Evolutionary conservation across 1,140 invertebrate genomes (phyloP).

Genomic region (Onthophagus taurus): DNA sequence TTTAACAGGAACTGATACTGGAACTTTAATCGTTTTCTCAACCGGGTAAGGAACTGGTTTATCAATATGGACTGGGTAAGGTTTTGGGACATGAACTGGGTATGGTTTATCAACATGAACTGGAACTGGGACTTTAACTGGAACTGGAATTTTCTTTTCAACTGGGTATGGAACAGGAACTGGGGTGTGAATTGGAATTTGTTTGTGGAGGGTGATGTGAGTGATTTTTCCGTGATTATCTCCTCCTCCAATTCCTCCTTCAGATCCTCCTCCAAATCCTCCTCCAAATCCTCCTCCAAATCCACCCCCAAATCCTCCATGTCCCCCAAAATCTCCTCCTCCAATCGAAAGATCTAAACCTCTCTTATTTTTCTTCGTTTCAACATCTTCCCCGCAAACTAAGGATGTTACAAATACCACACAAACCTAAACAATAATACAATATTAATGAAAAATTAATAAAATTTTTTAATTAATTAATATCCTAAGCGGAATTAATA

Average conservation of each 20-base stretch:
- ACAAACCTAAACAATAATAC: slow-evolving; percentile 9
- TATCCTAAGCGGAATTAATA: too few relatives aligned
- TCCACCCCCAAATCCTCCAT: slow-evolving; percentile 8
- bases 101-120: slow-evolving; percentile 37
- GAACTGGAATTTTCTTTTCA: slow-evolving; percentile 23
- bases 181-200: slow-evolving; percentile 23
- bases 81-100: slow-evolving; percentile 43
- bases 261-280: slow-evolving; percentile 7
- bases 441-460: too few relatives aligned
- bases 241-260: slow-evolving; percentile 14
- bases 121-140: slow-evolving; percentile 27
- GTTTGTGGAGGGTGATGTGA: slow-evolving; percentile 16
- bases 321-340: background rate
- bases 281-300: slow-evolving; percentile 11
- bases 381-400: slow-evolving; percentile 2
- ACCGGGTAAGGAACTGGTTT: slow-evolving; percentile 48
- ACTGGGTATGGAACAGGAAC: slow-evolving; percentile 26
- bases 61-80: slow-evolving; percentile 50
- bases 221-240: slow-evolving; percentile 17
- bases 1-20: slow-evolving; percentile 43
- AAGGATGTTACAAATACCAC: background rate
- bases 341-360: slow-evolving; percentile 4
- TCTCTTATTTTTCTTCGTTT: slow-evolving; percentile 7
- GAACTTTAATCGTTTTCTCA: slow-evolving; percentile 43
- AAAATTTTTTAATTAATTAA: too few relatives aligned